Percentiles rank a stretch among this genome's conserved stretches.
Evolutionary conservation across 2,797 vertebrate species (phyloP).

Genomic region (Meriones psammophilus): DNA sequence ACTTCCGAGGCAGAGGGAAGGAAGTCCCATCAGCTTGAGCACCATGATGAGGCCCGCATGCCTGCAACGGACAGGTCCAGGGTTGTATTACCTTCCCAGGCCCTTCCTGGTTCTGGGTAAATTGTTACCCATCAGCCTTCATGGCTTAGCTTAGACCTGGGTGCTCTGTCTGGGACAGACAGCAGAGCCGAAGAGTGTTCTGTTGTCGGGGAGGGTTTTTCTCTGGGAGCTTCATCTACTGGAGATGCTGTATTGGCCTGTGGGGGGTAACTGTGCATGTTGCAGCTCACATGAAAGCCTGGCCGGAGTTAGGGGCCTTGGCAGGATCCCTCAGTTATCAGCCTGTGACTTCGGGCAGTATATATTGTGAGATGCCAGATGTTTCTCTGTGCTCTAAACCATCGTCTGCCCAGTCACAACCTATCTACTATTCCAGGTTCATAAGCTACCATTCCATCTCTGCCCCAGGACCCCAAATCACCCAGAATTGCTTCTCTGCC

Average conservation of each 20-base stretch:
- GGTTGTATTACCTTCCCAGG: not conserved
- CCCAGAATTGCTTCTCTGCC: not conserved
- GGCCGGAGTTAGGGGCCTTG: rapidly evolving
- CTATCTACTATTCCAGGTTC: not conserved
- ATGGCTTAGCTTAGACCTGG: not conserved
- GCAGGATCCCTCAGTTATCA: not conserved
- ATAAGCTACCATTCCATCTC: not conserved
- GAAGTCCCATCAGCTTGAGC: not conserved
- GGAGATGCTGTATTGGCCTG: not conserved
- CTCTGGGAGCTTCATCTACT: not conserved
- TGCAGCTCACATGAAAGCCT: not conserved
- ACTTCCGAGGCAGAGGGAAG: not conserved
- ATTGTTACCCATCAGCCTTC: not conserved
- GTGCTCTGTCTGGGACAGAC: not conserved
- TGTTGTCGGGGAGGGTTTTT: not conserved
- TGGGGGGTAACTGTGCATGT: rapidly evolving
- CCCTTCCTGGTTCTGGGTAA: not conserved
- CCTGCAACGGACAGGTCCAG: too few relatives aligned
- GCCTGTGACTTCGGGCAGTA: rapidly evolving
- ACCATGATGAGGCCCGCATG: too few relatives aligned
- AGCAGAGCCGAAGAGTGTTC: not conserved
- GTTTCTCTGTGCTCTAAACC: not conserved
- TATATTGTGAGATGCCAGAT: not conserved
- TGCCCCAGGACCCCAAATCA: not conserved
- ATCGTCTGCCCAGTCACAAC: not conserved